Base-by-base conservation (phyloP, 1,140 invertebrate genomes). In the Sminthurinus signatus region DNA sequence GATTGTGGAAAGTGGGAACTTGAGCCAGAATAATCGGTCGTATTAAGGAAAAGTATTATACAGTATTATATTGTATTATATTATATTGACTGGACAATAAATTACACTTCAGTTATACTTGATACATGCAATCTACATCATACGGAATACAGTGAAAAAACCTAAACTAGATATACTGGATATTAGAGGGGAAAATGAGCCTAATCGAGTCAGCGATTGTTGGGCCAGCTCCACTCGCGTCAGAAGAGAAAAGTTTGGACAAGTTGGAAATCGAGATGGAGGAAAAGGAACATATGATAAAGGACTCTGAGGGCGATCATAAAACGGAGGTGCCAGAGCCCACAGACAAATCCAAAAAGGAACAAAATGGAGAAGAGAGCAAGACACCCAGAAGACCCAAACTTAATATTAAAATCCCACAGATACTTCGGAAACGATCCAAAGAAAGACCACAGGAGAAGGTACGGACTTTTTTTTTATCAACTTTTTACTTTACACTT, bases 191-290 rank as follows among this genome's bases (percentile, higher is more conserved):
- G 31, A 62, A 54, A 27, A 62, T 62, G 60, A 62, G 60, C 32
- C 25, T 62, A 43, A 55, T 62, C 27, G 60, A 62, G 15, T 62
- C 60, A 62, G 31, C 31, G 5, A 43, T 50, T 2, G 44, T 50
- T 15, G 44, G 44, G 4, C n/a, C n/a, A n/a, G 60, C 60, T 55
- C 60, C 60, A 14, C 31, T 62, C 1, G 60, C 60, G 2, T 39
- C 60, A 10, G 60, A 52, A 43, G 60, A 62, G 39, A 62, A 62
- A 43, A 62, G 60, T 55, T 55, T 62, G 50, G 60, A 62, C 36
- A 62, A 62, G 25, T 25, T 62, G 39, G 60, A 62, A 54, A 62
- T 62, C 39, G 60, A 62, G 31, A 31, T 62, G 60, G 60, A 62
- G 32, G 60, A 62, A 21, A 23, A 62, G 39, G 36, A 54, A 36